phyloP scores from a whole-genome alignment of 2,888 invertebrate species.

The Drepanosiphum platanoidis region DNA sequence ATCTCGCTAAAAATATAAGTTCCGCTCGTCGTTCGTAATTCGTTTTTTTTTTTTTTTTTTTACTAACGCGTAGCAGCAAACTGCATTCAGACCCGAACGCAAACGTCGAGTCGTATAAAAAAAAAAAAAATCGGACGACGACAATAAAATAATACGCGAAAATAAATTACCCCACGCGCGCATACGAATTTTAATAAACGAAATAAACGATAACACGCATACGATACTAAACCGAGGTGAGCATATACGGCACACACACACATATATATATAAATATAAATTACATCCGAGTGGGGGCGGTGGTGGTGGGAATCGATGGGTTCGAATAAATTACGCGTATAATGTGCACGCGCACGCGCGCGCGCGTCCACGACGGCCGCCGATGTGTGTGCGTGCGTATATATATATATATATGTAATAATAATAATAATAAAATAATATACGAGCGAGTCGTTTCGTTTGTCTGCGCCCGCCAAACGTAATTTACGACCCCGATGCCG shows the following conservation, averaged over 20 bases:
- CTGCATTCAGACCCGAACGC: too few species aligned
- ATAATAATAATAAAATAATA: not conserved
- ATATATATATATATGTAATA: not conserved
- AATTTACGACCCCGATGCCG: constrained; percentile 16
- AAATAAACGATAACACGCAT: not conserved
- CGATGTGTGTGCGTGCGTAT: too few species aligned
- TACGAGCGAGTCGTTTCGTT: constrained; percentile 8
- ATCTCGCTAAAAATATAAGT: too few species aligned
- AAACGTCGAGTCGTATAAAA: too few species aligned
- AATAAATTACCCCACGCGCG: not conserved
- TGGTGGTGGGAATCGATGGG: constrained; percentile 1
- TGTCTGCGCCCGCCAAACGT: not conserved
- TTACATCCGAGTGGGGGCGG: not conserved
- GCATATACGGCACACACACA: not conserved
- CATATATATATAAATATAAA: not conserved
- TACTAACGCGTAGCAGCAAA: too few species aligned
- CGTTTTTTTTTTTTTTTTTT: too few species aligned
- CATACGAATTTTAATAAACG: constrained; percentile 13
- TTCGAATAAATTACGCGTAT: constrained; percentile 28
- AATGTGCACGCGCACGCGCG: not conserved
- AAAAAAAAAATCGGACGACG: too few species aligned
- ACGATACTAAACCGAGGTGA: too few species aligned
- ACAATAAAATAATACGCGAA: too few species aligned
- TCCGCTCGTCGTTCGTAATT: too few species aligned
- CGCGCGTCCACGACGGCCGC: not conserved